phyloP scores from a whole-genome alignment of 2,113 vertebrate species.

The Tichodroma muraria region DNA sequence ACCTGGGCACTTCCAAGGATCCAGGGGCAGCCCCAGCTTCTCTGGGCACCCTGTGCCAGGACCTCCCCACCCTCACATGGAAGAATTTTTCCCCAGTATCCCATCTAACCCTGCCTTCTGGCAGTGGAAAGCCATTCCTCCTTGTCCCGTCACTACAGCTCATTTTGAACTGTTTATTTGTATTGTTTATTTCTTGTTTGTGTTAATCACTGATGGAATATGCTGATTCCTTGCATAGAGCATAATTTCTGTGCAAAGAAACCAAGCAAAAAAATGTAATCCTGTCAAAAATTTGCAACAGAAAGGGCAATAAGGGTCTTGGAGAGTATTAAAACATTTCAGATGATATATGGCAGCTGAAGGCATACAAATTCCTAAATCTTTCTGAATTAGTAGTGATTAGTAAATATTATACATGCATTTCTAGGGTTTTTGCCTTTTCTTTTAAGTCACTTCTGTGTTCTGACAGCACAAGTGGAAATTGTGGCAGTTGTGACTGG shows the following conservation, averaged over 20 bases:
- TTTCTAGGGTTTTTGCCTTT: background rate
- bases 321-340: background rate
- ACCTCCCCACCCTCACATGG: accelerated
- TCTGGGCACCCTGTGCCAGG: background rate
- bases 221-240: background rate
- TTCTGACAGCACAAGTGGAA: background rate
- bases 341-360: background rate
- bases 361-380: background rate
- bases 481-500: background rate
- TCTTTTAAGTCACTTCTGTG: background rate
- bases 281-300: background rate
- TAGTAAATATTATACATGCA: background rate
- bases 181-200: background rate
- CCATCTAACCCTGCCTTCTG: background rate
- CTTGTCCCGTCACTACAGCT: background rate
- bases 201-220: background rate
- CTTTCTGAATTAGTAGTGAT: background rate
- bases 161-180: background rate
- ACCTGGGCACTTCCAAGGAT: accelerated
- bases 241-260: background rate
- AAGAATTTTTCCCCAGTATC: accelerated
- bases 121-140: background rate
- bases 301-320: background rate
- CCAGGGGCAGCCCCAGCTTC: background rate
- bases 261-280: background rate